Conservation (phyloP, 2,113 vertebrate genomes). For the Pantherophis guttatus region DNA sequence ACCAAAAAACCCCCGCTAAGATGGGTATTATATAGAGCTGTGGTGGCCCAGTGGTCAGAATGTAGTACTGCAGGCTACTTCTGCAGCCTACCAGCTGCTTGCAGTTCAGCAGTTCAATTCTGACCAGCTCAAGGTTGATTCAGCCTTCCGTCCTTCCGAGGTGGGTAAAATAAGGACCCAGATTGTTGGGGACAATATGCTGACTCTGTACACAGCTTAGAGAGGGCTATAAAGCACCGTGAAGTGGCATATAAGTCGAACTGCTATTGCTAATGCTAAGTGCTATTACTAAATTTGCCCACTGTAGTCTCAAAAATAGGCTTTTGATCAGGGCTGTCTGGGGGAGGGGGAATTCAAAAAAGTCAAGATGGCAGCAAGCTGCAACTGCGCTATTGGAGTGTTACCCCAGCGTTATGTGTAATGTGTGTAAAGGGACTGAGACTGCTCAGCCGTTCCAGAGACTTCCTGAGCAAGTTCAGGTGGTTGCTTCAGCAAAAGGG, state of each 20-base stretch:
- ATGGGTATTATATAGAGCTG: not conserved
- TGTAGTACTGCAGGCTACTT: too few species aligned
- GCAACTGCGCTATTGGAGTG: not conserved
- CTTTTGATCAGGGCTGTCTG: not conserved
- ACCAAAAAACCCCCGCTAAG: not conserved
- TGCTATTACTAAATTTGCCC: not conserved
- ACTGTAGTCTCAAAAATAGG: not conserved
- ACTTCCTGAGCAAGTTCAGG: not conserved
- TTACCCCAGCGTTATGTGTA: not conserved
- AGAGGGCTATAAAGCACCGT: too few species aligned
- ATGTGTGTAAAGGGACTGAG: not conserved
- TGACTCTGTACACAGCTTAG: too few species aligned
- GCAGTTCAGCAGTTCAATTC: too few species aligned
- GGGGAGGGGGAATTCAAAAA: not conserved
- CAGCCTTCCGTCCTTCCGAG: too few species aligned
- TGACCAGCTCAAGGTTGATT: too few species aligned
- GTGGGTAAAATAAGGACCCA: too few species aligned
- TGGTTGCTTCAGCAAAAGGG: not conserved
- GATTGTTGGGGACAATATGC: too few species aligned
- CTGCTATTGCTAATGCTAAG: too few species aligned
- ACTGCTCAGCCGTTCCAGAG: not conserved
- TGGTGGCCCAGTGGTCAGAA: too few species aligned
- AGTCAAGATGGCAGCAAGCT: not conserved
- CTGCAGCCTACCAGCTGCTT: too few species aligned
- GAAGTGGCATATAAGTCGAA: too few species aligned